phyloP scores from a whole-genome alignment of 2,888 invertebrate species.

The Omphaloscelis lunosa region DNA sequence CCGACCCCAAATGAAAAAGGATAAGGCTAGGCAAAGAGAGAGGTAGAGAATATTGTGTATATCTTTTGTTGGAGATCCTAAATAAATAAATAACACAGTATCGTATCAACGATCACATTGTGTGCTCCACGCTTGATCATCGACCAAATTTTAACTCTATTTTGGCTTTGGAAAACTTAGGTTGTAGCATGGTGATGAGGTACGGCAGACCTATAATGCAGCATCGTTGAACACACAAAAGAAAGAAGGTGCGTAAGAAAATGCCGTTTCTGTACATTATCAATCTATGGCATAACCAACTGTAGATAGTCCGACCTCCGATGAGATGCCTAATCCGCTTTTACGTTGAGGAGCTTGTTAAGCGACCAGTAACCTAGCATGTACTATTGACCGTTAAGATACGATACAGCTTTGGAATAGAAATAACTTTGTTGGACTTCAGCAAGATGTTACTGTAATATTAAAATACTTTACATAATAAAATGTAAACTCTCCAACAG shows the following conservation, averaged over 20 bases:
- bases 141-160: not conserved
- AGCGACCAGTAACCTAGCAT: conserved; percentile 16
- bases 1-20: too few relatives aligned
- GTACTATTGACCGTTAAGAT: conserved; percentile 15
- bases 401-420: conserved; percentile 1
- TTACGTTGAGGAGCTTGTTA: conserved; percentile 38
- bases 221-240: not conserved
- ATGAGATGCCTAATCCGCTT: conserved; percentile 49
- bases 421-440: not conserved
- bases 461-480: too few relatives aligned
- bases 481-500: too few relatives aligned
- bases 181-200: too few relatives aligned
- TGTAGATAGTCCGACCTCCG: conserved; percentile 19
- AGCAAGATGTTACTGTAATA: not conserved
- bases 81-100: not conserved
- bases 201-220: not conserved
- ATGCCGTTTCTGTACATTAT: not conserved
- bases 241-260: not conserved
- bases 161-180: not conserved
- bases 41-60: not conserved
- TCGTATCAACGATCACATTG: too few relatives aligned
- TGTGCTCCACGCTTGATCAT: not conserved
- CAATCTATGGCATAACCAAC: conserved; percentile 27
- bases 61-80: not conserved
- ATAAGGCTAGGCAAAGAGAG: too few relatives aligned